Evolutionary conservation across 2,797 vertebrate genomes (phyloP).

Genomic region (Mus spretus): DNA sequence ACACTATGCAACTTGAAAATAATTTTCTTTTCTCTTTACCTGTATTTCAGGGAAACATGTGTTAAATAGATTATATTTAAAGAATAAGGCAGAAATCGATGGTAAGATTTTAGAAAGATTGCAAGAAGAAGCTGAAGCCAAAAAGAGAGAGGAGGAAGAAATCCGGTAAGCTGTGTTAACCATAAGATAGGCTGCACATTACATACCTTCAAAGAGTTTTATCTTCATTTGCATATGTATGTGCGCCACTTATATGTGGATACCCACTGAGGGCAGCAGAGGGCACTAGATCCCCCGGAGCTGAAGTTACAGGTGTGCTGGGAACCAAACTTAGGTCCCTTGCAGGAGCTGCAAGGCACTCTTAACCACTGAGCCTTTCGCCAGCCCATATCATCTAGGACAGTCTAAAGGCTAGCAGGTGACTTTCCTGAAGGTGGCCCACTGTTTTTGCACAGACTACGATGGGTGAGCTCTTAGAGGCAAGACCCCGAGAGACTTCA

Average conservation of each 20-base stretch:
- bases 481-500: not conserved
- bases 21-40: conserved; percentile 68
- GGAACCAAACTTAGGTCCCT: not conserved
- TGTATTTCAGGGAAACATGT: conserved; percentile 89
- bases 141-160: conserved; percentile 83
- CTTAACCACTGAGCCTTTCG: not conserved
- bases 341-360: not conserved
- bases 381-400: not conserved
- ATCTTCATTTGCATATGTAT: not conserved
- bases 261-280: not conserved
- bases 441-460: not conserved
- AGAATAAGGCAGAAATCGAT: conserved; percentile 90
- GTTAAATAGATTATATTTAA: conserved; percentile 91
- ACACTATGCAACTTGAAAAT: conserved; percentile 57
- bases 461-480: not conserved
- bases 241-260: not conserved
- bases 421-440: not conserved
- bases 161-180: conserved; percentile 87
- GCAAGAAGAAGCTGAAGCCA: conserved; percentile 84
- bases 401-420: not conserved
- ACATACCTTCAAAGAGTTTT: not conserved
- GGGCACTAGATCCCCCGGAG: not conserved
- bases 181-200: not conserved
- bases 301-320: not conserved
- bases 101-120: conserved; percentile 87